These are phyloP conservation scores for Bathynomus jamesi DNA, from an alignment of 1,140 invertebrate species.

Conservation along the genomic window DNA sequence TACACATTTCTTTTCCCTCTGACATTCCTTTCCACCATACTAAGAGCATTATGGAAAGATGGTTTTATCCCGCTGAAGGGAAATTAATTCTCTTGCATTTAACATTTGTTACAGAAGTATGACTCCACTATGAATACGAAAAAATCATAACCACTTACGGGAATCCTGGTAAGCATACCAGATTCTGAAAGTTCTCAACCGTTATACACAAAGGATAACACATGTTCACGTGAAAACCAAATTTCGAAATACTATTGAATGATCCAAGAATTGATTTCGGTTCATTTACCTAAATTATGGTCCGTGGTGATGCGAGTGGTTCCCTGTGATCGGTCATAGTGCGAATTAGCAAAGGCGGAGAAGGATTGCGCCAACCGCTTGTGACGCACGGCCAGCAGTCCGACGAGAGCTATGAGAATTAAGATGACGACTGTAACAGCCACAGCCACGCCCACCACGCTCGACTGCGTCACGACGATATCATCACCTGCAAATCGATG, in stretches of 20 bases:
- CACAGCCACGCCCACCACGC: conserved; percentile 45
- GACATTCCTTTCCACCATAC: too few species aligned
- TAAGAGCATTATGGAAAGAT: too few species aligned
- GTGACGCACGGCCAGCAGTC: conserved; percentile 61
- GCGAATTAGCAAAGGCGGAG: conserved; percentile 70
- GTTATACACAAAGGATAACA: background rate
- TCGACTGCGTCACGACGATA: conserved; percentile 37
- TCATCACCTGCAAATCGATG: conserved; percentile 13
- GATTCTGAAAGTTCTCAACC: background rate
- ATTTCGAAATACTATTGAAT: too few species aligned
- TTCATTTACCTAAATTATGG: conserved; percentile 54
- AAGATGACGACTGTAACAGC: conserved; percentile 53
- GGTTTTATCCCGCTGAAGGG: too few species aligned
- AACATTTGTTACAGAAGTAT: background rate
- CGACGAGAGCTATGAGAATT: conserved; percentile 50
- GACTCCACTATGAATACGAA: background rate
- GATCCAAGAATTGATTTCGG: too few species aligned
- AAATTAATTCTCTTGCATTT: too few species aligned
- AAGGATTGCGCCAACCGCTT: conserved; percentile 66
- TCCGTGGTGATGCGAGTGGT: conserved; percentile 69
- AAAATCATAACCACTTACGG: background rate
- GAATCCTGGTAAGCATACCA: background rate
- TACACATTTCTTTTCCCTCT: too few species aligned
- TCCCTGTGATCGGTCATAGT: conserved; percentile 74
- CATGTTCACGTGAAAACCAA: background rate